phyloP scores from a whole-genome alignment of 1,140 invertebrate species.

The Drosophila mauritiana region DNA sequence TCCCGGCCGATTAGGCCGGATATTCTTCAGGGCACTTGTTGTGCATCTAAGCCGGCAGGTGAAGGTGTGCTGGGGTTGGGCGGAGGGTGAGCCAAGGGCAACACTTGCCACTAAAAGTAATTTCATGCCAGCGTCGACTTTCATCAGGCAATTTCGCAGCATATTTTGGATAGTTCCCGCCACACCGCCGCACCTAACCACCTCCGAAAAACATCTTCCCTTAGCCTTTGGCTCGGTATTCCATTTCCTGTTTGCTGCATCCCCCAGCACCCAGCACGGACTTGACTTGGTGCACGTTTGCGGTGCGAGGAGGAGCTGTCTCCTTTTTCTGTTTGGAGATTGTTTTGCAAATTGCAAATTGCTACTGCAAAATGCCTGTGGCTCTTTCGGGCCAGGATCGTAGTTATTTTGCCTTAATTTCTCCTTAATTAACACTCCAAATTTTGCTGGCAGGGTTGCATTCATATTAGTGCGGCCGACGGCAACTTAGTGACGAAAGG shows the following conservation, averaged over 20 bases:
- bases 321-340: constrained; percentile 9
- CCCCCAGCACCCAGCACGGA: constrained; percentile 27
- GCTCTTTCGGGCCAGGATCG: constrained; percentile 16
- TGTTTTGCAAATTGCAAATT: constrained; percentile 57
- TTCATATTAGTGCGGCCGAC: background rate
- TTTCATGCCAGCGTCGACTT: constrained; percentile 57
- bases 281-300: constrained; percentile 63
- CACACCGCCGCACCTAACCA: background rate
- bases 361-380: constrained; percentile 42
- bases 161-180: constrained; percentile 51
- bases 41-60: constrained; percentile 28
- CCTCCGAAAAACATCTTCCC: constrained; percentile 5
- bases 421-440: constrained; percentile 52
- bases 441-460: background rate
- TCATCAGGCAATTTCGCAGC: constrained; percentile 56
- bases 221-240: constrained; percentile 21
- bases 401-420: constrained; percentile 38
- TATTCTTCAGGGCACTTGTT: constrained; percentile 49
- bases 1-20: constrained; percentile 10
- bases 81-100: constrained; percentile 34
- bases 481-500: too few relatives aligned
- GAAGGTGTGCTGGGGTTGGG: constrained; percentile 16
- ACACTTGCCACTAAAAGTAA: constrained; percentile 64
- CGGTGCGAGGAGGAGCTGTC: constrained; percentile 19
- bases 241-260: constrained; percentile 50